Percentiles rank a stretch among this genome's conserved stretches.
phyloP scores from a whole-genome alignment of 2,888 invertebrate species.

The Pasiphila rectangulata region DNA sequence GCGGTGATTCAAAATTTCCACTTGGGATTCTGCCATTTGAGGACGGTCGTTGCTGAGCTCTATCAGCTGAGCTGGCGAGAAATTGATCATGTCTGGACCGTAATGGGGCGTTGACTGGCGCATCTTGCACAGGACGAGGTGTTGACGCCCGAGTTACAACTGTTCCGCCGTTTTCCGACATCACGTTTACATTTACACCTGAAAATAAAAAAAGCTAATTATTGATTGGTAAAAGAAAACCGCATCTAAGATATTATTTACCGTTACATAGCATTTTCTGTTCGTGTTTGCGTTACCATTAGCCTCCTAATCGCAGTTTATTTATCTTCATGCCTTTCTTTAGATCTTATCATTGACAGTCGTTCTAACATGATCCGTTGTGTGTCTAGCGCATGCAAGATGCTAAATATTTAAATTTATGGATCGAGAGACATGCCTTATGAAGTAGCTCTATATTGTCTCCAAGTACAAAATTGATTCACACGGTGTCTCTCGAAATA shows the following conservation, averaged over 20 bases:
- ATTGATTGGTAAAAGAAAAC: slow-evolving; percentile 1
- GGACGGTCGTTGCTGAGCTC: slow-evolving; percentile 68
- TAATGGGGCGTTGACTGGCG: slow-evolving; percentile 65
- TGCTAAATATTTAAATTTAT: slow-evolving; percentile 69
- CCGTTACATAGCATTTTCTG: slow-evolving; percentile 18
- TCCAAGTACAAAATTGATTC: slow-evolving; percentile 54
- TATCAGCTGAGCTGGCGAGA: slow-evolving; percentile 77
- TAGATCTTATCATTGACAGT: slow-evolving; percentile 43
- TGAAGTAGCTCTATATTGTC: slow-evolving; percentile 68
- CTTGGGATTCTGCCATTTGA: slow-evolving; percentile 77
- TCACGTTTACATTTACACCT: slow-evolving; percentile 62
- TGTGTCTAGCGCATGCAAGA: slow-evolving; percentile 31
- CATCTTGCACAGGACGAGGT: slow-evolving; percentile 74
- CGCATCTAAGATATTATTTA: slow-evolving; percentile 13
- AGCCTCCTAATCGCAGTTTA: slow-evolving; percentile 34
- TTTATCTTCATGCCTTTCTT: slow-evolving; percentile 58
- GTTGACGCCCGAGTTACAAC: slow-evolving; percentile 73
- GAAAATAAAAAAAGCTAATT: slow-evolving; percentile 45
- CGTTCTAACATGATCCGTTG: slow-evolving; percentile 26
- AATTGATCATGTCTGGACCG: slow-evolving; percentile 83
- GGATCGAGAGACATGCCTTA: slow-evolving; percentile 72
- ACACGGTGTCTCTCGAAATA: slow-evolving; percentile 41
- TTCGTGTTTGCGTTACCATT: slow-evolving; percentile 30
- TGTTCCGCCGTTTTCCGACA: slow-evolving; percentile 74
- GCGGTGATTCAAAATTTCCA: slow-evolving; percentile 83